Base-by-base conservation (phyloP, 2,888 invertebrate genomes). In the Litoditis marina region DNA sequence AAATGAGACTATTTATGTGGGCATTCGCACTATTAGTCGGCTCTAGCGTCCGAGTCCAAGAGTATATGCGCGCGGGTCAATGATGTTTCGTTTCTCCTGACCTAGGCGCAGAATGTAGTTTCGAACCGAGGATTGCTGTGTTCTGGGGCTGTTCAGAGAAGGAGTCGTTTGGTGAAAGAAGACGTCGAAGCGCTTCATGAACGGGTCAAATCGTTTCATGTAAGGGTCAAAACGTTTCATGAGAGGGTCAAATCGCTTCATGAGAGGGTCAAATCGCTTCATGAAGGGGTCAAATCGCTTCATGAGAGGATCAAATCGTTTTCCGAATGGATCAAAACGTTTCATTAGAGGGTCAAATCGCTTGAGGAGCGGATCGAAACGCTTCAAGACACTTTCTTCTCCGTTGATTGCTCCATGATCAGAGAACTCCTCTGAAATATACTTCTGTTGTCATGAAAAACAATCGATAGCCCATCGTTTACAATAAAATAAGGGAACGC, bases 181-280 rank as follows among this genome's bases (percentile, higher is more conserved):
- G 30, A 51, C 62, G 53, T 66, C 66, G 34, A 66, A 66, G 28
- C 54, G 61, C 44, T 66, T 66, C 31, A 54, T 28, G 64, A 62
- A 60, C 2, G 65, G 62, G 32, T 65, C 62, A 36, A 65, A 62
- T 22, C 64, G 57, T 55, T 69, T 69, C 49, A 39, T 34, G 34
- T 57, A 60, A 5, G 66, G 58, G 28, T 68, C 68, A 39, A 68
- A 68, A 19, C 63, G 57, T 28, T 67, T 64, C 30, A 54, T 19
- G 49, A 47, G 53, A 16, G 67, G 61, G 25, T 65, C 68, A 42
- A 62, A 68, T n/a, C 65, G 47, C 30, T 68, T 68, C 46, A 42
- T 28, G 19, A 57, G 28, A 2, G 39, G 30, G 27, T 62, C 62
- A 46, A 56, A 61, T 25, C 13, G n/a, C n/a, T n/a, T n/a, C n/a